Base-by-base conservation (phyloP, 2,797 vertebrate species). In the Helicolenus hilgendorfi region DNA sequence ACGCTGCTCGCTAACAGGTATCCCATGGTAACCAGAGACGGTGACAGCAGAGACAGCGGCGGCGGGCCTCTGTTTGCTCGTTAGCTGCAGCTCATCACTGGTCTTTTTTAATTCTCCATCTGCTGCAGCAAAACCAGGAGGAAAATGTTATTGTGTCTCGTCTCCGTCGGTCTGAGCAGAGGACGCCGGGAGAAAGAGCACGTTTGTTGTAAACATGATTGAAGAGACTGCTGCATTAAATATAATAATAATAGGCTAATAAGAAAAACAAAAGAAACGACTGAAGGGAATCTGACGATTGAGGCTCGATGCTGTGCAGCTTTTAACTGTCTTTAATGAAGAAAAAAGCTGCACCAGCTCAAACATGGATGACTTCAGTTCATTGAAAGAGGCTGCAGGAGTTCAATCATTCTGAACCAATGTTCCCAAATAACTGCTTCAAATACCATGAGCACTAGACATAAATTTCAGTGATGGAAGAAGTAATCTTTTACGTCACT, bases 21-120 rank as follows among this genome's bases (percentile, higher is more conserved):
- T 84, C 82, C 84, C 72, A 72, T 84, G 81, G 85, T 80, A 87
- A 89, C 88, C 59, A 22, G 14, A 29, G 76, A 72, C 26, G 33
- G 58, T 64, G n/a, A 65, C n/a, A 35, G 49, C 62, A 22, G 62
- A 55, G 70, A 14, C 59, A 18, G 65, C 59, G 18, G 70, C 27
- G 8, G 53, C 31, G 11, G 38, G 56, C 36, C 64, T 85, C 53
- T 29, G 76, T 74, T 77, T 85, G 64, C 89, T 90, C 68, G 65
- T 90, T 87, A 90, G 79, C 82, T 56, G 76, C 72, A 83, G 73
- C 86, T 79, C 87, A 62, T 84, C 60, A 2, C n/a, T 35, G 2
- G 27, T 69, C 31, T 20, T 49, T 18, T 62, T 41, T 72, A 73
- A 63, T 55, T n/a, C 81, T 82, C 64, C 74, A 60, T 64, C 72